Evolutionary conservation across 30 jellyfish, hydroid and myxozoan genomes (phyloP).

Genomic region (Cassiopea xamachana): DNA sequence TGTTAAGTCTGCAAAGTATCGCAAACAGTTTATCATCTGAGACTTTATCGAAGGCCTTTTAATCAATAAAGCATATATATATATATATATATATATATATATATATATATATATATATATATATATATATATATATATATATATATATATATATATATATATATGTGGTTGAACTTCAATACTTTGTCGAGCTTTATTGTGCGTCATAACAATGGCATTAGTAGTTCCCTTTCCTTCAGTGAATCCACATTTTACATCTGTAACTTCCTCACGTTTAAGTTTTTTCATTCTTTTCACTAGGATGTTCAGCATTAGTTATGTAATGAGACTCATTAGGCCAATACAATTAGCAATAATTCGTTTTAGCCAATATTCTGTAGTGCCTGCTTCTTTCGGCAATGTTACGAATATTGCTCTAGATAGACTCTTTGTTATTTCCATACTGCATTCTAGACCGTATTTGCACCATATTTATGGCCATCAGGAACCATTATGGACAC

Average conservation of each 20-base stretch:
- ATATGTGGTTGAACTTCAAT: conserved; percentile 18
- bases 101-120: too few species aligned
- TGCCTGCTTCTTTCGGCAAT: conserved; percentile 36
- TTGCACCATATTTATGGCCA: too few species aligned
- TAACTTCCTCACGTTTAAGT: too few species aligned
- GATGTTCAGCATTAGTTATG: too few species aligned
- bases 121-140: too few species aligned
- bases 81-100: too few species aligned
- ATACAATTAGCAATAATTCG: conserved; percentile 40
- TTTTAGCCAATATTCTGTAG: conserved; percentile 33
- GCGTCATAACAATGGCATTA: conserved; percentile 17
- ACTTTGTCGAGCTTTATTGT: not conserved
- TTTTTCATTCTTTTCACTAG: too few species aligned
- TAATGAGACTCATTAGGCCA: conserved; percentile 34
- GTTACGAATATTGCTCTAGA: conserved; percentile 2
- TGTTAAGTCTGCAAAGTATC: not conserved
- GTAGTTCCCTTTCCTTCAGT: conserved; percentile 20
- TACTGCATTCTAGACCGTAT: too few species aligned
- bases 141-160: too few species aligned
- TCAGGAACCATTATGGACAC: too few species aligned
- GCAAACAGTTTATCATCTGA: conserved; percentile 4
- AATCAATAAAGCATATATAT: conserved; percentile 13
- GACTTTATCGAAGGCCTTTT: conserved; percentile 39
- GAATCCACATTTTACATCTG: too few species aligned
- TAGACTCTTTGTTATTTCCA: not conserved